These are phyloP conservation scores for Malaclemys terrapin DNA, from an alignment of 2,113 vertebrate genomes.

Conservation along the genomic window DNA sequence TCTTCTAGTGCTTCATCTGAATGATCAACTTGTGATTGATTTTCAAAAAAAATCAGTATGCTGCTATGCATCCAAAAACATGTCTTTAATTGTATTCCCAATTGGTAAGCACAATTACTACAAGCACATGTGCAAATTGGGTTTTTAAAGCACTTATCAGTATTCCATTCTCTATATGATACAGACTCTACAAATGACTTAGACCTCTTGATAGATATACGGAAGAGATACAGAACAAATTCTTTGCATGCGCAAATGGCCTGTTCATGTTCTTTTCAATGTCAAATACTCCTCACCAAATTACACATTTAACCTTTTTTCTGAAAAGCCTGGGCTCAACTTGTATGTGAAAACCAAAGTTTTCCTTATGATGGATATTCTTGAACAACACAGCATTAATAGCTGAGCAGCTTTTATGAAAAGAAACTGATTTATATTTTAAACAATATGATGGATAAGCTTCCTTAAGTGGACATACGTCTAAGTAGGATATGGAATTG, in stretches of 20 bases:
- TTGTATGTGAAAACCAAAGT: not conserved
- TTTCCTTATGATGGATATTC: not conserved
- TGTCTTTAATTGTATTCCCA: not conserved
- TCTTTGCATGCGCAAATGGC: not conserved
- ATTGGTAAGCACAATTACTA: not conserved
- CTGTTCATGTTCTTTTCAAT: not conserved
- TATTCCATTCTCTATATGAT: not conserved
- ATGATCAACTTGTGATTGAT: not conserved
- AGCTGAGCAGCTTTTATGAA: not conserved
- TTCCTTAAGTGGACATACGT: not conserved
- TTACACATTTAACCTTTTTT: not conserved
- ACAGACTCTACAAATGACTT: not conserved
- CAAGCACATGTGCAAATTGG: not conserved
- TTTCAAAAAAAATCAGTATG: not conserved
- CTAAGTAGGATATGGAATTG: not conserved
- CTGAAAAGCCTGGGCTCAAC: not conserved
- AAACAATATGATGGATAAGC: no score
- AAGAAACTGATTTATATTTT: not conserved
- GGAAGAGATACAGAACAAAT: not conserved
- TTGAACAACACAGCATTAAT: not conserved
- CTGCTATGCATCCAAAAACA: not conserved
- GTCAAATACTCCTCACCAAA: not conserved
- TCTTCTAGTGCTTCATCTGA: not conserved
- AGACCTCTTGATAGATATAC: not conserved
- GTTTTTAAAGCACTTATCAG: not conserved